phyloP scores from a whole-genome alignment of 2,797 vertebrate genomes.

The Pelobates cultripes region DNA sequence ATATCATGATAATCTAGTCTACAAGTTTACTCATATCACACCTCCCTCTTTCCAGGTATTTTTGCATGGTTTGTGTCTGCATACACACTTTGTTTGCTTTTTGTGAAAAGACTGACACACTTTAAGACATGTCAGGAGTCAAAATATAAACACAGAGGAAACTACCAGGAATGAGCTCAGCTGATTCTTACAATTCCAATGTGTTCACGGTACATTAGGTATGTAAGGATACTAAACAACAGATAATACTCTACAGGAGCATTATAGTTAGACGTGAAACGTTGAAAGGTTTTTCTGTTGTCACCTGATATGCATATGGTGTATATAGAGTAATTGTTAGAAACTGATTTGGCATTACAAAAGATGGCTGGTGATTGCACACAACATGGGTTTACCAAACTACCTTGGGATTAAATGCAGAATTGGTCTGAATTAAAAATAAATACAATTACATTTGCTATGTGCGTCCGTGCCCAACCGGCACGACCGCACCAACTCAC shows the following conservation, averaged over 20 bases:
- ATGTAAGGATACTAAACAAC: background rate
- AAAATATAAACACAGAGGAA: background rate
- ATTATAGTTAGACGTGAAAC: background rate
- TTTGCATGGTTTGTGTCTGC: background rate
- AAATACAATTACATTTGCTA: too few relatives aligned
- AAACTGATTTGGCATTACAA: too few relatives aligned
- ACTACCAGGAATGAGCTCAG: background rate
- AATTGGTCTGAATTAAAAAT: too few relatives aligned
- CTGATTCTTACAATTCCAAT: background rate
- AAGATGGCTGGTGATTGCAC: too few relatives aligned
- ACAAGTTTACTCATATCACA: background rate
- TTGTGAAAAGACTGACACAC: background rate
- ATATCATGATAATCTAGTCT: background rate
- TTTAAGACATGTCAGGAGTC: background rate
- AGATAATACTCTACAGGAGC: background rate
- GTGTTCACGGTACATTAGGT: background rate
- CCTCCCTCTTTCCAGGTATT: background rate
- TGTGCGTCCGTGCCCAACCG: too few relatives aligned
- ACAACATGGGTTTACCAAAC: too few relatives aligned
- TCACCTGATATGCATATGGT: too few relatives aligned
- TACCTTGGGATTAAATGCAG: too few relatives aligned
- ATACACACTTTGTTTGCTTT: background rate
- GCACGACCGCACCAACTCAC: too few relatives aligned
- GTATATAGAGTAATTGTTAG: too few relatives aligned
- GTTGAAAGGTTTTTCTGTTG: background rate